Evolutionary conservation across 2,888 invertebrate genomes (phyloP), one percentile per base, ranked within the genome.

Genomic region (Harpalus rufipes): DNA sequence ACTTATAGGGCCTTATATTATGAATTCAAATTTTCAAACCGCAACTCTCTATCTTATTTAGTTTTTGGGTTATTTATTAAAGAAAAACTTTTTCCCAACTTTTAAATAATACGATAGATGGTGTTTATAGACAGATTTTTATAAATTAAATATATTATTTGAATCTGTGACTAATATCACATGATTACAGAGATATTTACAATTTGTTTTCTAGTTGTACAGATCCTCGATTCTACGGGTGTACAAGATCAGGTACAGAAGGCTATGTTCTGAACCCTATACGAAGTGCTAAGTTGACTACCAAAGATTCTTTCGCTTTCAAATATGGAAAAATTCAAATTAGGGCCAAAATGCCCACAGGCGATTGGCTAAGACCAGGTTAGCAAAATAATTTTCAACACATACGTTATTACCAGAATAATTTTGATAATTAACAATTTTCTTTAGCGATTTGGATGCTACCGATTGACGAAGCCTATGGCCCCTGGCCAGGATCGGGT

Each of bases 361-460:
- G 95, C 16, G 95, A 95, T 89, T 95, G 95, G 95, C 89, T 95
- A 4, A 95, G 95, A 93, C 93, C 93, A 86, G 90, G 90, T 90
- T 87, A 86, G 14, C 51, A 44, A 32, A 32, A 32, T 32, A 5
- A 32, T 32, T 32, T n/a, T n/a, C n/a, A n/a, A n/a, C n/a, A n/a
- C n/a, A n/a, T n/a, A n/a, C n/a, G n/a, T n/a, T n/a, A n/a, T n/a
- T n/a, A n/a, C n/a, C n/a, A n/a, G n/a, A n/a, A n/a, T n/a, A n/a
- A n/a, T n/a, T n/a, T n/a, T n/a, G n/a, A n/a, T n/a, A 25, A 25
- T 2, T 25, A 3, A 25, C 25, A 25, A 2, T 41, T n/a, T 41
- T 72, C 72, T 76, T 87, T 88, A 94, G 95, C 95, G 44, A 93
- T 95, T 86, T 95, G 95, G 95, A 89, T 96, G 90, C 91, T 95